Percentiles rank a stretch among this genome's conserved stretches.
These are phyloP conservation scores for Melanotus villosus DNA, from an alignment of 2,888 invertebrate species.

Conservation along the genomic window DNA sequence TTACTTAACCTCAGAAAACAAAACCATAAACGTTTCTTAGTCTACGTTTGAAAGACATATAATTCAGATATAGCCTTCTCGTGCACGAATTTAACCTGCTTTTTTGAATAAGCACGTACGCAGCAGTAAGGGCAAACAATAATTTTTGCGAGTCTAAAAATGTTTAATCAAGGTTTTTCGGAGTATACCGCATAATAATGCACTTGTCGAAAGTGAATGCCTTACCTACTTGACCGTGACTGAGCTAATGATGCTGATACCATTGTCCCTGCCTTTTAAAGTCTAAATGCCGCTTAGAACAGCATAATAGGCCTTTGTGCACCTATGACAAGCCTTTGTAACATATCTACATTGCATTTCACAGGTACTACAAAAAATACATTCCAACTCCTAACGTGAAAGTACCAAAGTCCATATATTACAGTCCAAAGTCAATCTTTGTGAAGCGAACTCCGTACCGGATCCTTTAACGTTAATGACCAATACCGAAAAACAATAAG, in stretches of 20 bases:
- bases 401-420: neutral
- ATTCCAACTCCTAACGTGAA: conserved; percentile 6
- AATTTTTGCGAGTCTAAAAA: no score
- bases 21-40: neutral
- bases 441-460: neutral
- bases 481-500: conserved; percentile 46
- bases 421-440: neutral
- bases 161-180: neutral
- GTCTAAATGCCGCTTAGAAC: conserved; percentile 54
- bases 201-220: conserved; percentile 29
- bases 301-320: conserved; percentile 52
- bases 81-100: neutral
- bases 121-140: no score
- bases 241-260: conserved; percentile 57
- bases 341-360: conserved; percentile 22
- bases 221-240: conserved; percentile 53
- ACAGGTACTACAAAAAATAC: conserved; percentile 2
- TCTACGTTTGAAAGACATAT: neutral
- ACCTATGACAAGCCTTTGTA: conserved; percentile 47
- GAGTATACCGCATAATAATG: conserved; percentile 13
- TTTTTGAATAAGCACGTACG: no score
- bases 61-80: neutral
- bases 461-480: conserved; percentile 26
- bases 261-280: conserved; percentile 57
- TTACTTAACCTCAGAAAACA: conserved; percentile 34